Evolutionary conservation across 2,888 invertebrate species (phyloP).

Genomic region (Adineta ricciae): DNA sequence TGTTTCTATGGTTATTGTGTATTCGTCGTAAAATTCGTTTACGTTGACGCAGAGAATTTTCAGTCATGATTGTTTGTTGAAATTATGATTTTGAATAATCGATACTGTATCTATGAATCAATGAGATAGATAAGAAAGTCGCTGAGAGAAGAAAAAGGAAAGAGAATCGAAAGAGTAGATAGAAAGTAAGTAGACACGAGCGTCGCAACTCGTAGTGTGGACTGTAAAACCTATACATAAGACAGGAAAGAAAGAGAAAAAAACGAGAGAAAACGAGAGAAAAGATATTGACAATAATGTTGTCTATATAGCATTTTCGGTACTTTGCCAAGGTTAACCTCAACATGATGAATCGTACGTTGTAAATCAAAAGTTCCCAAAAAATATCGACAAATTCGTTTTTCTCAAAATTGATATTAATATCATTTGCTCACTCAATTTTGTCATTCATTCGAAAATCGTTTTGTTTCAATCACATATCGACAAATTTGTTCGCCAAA

Average conservation of each 20-base stretch:
- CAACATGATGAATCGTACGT: neutral
- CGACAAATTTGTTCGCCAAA: too few relatives aligned
- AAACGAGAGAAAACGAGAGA: neutral
- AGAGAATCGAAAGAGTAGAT: neutral
- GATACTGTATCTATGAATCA: neutral
- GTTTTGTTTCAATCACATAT: too few relatives aligned
- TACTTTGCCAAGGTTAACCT: neutral
- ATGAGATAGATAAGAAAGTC: neutral
- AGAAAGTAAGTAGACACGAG: neutral
- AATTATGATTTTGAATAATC: neutral
- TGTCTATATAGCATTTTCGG: neutral
- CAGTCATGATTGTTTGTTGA: neutral
- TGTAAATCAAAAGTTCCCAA: too few relatives aligned
- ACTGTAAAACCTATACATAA: neutral
- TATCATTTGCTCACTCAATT: too few relatives aligned
- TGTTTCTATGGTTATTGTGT: too few relatives aligned
- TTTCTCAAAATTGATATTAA: too few relatives aligned
- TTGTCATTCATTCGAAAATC: too few relatives aligned
- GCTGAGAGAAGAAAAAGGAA: neutral
- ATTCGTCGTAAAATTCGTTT: neutral
- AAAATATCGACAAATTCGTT: too few relatives aligned
- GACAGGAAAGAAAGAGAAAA: neutral
- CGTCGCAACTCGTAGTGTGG: neutral
- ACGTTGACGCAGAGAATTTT: neutral
- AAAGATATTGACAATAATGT: neutral